Evolutionary conservation across 2,888 invertebrate species (phyloP), one percentile per base, ranked within the genome.

Genomic region (Micoletzkya japonica): DNA sequence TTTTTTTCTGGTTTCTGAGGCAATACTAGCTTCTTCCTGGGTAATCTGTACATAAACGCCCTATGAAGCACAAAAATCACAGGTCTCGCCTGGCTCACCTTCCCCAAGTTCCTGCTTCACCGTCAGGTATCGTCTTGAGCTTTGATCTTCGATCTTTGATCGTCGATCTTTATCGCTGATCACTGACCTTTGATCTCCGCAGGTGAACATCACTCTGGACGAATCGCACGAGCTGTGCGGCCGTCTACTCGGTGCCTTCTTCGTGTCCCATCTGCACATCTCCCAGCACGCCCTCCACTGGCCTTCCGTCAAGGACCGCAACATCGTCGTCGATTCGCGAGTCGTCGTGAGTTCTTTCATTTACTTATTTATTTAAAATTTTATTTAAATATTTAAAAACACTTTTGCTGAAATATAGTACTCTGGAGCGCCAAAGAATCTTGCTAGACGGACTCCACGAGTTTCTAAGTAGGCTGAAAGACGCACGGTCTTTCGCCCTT

Each of bases 91-190:
- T 85, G 85, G 85, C 72, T 85, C 56, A 73, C 75, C 10, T 76
- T 80, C 69, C 85, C 85, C 32, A 77, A 82, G 34, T 85, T 84
- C 85, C 76, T 85, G 10, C 77, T 85, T 34, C 82, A 72, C 71
- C 66, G 74, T 66, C 81, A 81, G 73, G 81, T 79, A 0, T 2
- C 7, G 36, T 2, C 28, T 36, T 49, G 14, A 36, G 4, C 30
- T 26, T 26, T 28, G n/a, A 56, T 26, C 2, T 56, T 56, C 28
- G 28, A 54, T 10, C 3, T 26, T 54, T 14, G 26, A 54, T 54
- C 28, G n/a, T 28, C 3, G n/a, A 54, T 7, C 2, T 20, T 54
- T 7, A 28, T 54, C 2, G 10, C 30, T 1, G 28, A 7, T 28
- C 58, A 26, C n/a, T 14, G 52, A n/a, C 4, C 32, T 6, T n/a